Conservation (phyloP, 2,797 vertebrate genomes). For the Catharus ustulatus region DNA sequence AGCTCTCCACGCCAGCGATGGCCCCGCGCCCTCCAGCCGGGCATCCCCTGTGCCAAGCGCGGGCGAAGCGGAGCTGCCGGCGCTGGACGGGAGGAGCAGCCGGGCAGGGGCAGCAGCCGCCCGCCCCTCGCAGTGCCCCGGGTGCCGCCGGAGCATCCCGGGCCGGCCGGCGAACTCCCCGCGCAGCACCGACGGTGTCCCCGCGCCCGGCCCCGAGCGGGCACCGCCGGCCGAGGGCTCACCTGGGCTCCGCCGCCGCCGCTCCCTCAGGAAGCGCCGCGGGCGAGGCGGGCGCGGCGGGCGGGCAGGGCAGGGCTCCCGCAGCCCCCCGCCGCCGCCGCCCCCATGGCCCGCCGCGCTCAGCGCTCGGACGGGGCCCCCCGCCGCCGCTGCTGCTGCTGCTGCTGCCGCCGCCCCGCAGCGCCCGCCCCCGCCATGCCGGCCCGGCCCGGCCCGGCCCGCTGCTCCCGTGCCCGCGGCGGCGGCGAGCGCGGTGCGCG, state of each 20-base stretch:
- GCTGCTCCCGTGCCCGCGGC: not conserved
- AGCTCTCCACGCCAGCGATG: not conserved
- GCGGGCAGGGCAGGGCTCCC: not conserved
- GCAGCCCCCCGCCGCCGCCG: constrained; percentile 27
- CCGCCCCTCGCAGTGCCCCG: not conserved
- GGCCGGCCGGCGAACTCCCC: not conserved
- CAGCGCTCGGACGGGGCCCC: not conserved
- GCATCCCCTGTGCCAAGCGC: not conserved
- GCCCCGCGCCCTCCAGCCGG: not conserved
- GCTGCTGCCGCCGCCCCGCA: not conserved
- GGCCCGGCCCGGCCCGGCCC: not conserved
- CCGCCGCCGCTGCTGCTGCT: not conserved
- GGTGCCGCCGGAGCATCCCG: not conserved
- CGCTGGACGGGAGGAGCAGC: not conserved
- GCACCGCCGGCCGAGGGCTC: not conserved
- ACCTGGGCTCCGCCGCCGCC: constrained; percentile 1
- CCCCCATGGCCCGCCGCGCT: not conserved
- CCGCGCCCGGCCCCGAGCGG: too few species aligned
- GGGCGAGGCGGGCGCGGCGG: not conserved
- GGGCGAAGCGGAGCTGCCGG: not conserved
- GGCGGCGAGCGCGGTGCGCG: not conserved
- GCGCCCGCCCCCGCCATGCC: not conserved
- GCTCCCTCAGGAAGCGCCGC: not conserved
- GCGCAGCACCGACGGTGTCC: not conserved
- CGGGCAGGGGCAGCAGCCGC: not conserved